phyloP scores from a whole-genome alignment of 2,797 vertebrate genomes.

The Phataginus tricuspis region DNA sequence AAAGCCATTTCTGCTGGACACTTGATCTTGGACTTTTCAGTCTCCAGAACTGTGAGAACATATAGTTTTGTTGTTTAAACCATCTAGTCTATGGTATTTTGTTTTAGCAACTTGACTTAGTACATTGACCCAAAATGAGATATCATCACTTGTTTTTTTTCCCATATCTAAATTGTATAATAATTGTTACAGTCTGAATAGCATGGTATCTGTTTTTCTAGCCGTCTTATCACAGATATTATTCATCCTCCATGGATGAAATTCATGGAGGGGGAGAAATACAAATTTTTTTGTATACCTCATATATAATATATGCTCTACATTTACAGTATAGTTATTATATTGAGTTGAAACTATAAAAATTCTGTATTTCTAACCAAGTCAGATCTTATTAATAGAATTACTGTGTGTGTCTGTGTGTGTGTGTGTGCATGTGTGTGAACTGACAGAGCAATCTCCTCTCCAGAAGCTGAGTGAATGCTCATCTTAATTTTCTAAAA shows the following conservation, averaged over 20 bases:
- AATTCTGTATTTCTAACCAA: not conserved
- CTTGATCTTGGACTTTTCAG: not conserved
- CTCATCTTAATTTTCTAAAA: not conserved
- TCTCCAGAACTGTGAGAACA: not conserved
- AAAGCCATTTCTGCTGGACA: not conserved
- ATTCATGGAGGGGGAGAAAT: not conserved
- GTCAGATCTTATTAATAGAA: not conserved
- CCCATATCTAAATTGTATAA: not conserved
- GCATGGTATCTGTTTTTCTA: not conserved
- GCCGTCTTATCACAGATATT: not conserved
- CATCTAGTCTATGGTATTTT: not conserved
- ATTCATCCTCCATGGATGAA: not conserved
- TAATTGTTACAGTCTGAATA: not conserved
- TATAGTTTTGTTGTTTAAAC: not conserved
- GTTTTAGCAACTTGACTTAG: not conserved
- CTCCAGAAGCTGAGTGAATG: not conserved
- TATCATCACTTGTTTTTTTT: not conserved
- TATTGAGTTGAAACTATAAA: not conserved
- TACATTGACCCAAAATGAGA: not conserved
- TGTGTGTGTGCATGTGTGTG: not conserved
- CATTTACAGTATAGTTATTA: not conserved
- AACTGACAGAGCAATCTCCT: not conserved
- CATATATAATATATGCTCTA: not conserved
- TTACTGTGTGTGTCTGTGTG: not conserved
- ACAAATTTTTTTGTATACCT: not conserved